Base-by-base conservation (phyloP, 2,797 vertebrate species). In the Gambelia wislizenii region DNA sequence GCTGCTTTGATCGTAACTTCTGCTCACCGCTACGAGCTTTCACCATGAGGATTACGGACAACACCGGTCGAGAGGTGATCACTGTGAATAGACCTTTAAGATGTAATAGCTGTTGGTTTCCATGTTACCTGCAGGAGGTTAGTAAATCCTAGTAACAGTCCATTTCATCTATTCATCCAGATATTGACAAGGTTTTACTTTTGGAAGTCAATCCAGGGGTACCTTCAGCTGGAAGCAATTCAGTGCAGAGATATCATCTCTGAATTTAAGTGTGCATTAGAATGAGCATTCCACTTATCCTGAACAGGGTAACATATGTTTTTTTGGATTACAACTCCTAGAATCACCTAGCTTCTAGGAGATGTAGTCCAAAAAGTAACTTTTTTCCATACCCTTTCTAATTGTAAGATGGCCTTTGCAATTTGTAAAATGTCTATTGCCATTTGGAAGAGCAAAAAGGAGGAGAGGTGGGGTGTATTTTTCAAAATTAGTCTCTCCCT, bases 61-160 rank as follows among this genome's bases (percentile, higher is more conserved):
- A 98, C 91, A 95, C 90, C 0, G 98, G 98, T 84, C 97, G 95
- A 64, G 98, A 99, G 93, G 97, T 99, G 95, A 99, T 99, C 88
- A 98, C 98, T 0, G 93, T 99, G 90, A 97, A 96, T 89, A 96
- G 99, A n/a, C 99, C 99, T 1, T 95, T 99, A 39, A 98, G 98
- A 93, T 99, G 99, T 97, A 98, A 97, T 96, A 98, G 98, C 91
- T 99, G 99, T 95, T 99, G 96, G 94, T 99, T 98, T 95, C 99
- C 99, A 54, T 99, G 98, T 93, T 99, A 98, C 95, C 97, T 99
- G 85, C 99, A 99, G 96, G 97, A 99, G 98, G 99, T 99, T 91
- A 97, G 97, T 91, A 8, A 0, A 7, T 36, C 72, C 85, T 64
- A 36, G 52, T 16, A 85, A 54, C 0, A 13, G 20, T 49, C 84